Percentiles rank a stretch among this genome's conserved stretches.
Conservation (phyloP, 1,140 invertebrate species). For the Ericerus pela region DNA sequence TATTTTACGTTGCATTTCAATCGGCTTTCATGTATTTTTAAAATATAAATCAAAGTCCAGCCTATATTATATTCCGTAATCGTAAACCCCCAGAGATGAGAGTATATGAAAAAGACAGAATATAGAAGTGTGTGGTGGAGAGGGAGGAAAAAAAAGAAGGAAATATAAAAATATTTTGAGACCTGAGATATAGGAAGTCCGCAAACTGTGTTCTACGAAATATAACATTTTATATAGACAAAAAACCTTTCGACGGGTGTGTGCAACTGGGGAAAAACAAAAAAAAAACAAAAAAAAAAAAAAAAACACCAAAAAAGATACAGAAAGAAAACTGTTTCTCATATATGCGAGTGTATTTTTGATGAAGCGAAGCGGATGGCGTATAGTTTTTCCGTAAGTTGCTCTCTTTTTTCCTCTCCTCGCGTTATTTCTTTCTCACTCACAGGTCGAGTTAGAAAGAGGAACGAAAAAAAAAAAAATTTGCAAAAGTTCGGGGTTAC, state of each 20-base stretch:
- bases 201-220: not conserved
- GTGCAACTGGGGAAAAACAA: too few species aligned
- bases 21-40: not conserved
- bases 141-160: too few species aligned
- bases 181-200: slow-evolving; percentile 1
- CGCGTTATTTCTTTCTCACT: too few species aligned
- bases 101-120: too few species aligned
- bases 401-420: too few species aligned
- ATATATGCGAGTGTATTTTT: slow-evolving; percentile 7
- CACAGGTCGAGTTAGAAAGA: too few species aligned
- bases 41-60: slow-evolving; percentile 6
- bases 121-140: too few species aligned
- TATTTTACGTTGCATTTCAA: too few species aligned
- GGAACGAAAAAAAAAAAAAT: slow-evolving; percentile 4
- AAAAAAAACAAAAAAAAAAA: too few species aligned
- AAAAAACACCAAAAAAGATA: not conserved
- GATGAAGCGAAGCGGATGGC: slow-evolving; percentile 2
- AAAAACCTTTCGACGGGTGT: slow-evolving; percentile 5
- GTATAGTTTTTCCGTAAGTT: slow-evolving; percentile 3
- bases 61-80: too few species aligned
- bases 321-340: not conserved
- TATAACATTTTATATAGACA: too few species aligned
- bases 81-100: not conserved
- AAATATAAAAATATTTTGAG: slow-evolving; percentile 3
- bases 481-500: not conserved